Evolutionary conservation across 2,113 vertebrate genomes (phyloP).

Genomic region (Arenaria interpres): DNA sequence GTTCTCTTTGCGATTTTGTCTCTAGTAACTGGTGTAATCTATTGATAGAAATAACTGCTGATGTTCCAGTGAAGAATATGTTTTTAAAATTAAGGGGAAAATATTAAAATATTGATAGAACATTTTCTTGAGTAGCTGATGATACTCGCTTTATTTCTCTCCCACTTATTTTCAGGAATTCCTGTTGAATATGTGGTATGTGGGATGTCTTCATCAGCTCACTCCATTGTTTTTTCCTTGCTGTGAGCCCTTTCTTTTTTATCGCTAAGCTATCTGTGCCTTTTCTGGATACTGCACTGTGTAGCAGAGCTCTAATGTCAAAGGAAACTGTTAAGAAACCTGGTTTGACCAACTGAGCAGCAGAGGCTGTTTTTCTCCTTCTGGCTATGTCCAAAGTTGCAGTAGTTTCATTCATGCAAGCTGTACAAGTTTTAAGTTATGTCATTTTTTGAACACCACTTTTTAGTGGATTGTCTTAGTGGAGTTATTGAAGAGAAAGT

Average conservation of each 20-base stretch:
- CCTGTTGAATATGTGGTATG: accelerated
- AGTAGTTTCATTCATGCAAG: not conserved
- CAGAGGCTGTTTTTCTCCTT: not conserved
- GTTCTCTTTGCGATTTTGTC: not conserved
- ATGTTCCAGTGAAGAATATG: not conserved
- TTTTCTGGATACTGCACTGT: not conserved
- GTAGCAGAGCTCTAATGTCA: not conserved
- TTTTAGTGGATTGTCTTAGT: not conserved
- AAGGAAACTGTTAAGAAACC: not conserved
- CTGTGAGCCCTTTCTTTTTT: not conserved
- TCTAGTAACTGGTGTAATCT: not conserved
- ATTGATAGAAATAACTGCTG: not conserved
- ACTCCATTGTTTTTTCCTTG: not conserved
- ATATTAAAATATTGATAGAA: not conserved
- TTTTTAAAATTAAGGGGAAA: not conserved
- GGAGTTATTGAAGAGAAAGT: not conserved
- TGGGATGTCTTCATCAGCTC: not conserved
- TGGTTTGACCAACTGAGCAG: not conserved
- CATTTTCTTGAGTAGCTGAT: not conserved
- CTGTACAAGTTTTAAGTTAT: not conserved
- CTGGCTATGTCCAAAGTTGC: not conserved
- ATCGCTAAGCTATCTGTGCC: not conserved
- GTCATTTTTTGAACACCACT: not conserved
- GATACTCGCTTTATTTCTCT: not conserved
- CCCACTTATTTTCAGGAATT: not conserved